Evolutionary conservation across 2,888 invertebrate genomes (phyloP).

Genomic region (Aplocera efformata): DNA sequence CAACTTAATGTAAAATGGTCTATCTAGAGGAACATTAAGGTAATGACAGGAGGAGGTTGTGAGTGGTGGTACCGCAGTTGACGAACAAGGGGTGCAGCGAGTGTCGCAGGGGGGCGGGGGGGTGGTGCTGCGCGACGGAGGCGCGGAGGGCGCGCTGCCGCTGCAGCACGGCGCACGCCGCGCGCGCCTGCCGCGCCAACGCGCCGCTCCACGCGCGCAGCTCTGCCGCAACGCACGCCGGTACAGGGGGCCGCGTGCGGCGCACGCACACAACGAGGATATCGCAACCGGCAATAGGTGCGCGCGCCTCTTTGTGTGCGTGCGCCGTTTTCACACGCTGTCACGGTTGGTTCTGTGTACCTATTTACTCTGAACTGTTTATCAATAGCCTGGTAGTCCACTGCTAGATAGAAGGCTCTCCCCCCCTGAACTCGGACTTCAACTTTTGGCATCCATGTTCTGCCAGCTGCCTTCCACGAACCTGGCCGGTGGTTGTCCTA

Average conservation of each 20-base stretch:
- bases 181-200: slow-evolving; percentile 33
- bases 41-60: not conserved
- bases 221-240: slow-evolving; percentile 17
- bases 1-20: too few species aligned
- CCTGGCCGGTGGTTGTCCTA: too few species aligned
- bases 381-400: too few species aligned
- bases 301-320: too few species aligned
- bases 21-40: too few species aligned
- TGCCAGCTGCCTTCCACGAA: too few species aligned
- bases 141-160: slow-evolving; percentile 36
- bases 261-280: slow-evolving; percentile 10
- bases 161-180: slow-evolving; percentile 37
- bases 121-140: slow-evolving; percentile 22
- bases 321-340: too few species aligned
- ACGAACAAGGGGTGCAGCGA: slow-evolving; percentile 38
- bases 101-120: slow-evolving; percentile 11
- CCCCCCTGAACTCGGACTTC: too few species aligned
- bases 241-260: not conserved
- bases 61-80: slow-evolving; percentile 23
- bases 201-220: slow-evolving; percentile 27
- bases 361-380: too few species aligned
- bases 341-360: too few species aligned
- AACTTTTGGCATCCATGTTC: too few species aligned
- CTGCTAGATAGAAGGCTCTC: too few species aligned
- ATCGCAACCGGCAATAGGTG: not conserved